phyloP scores from a whole-genome alignment of 1,140 invertebrate genomes.

The Anagrus nilaparvatae region DNA sequence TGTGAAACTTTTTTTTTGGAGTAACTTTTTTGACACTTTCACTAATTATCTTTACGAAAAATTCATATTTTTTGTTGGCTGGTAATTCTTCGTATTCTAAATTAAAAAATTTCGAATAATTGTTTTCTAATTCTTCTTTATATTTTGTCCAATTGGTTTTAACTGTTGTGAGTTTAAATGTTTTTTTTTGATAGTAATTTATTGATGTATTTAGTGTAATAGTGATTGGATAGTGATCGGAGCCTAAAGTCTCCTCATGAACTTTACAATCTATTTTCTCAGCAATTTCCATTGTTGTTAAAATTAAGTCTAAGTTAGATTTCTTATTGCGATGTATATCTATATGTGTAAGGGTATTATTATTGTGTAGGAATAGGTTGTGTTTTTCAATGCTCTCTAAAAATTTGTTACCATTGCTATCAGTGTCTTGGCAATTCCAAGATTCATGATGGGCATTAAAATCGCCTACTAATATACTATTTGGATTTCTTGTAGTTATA shows the following conservation, averaged over 20 bases:
- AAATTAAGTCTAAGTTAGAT: no score
- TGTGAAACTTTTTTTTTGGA: neutral
- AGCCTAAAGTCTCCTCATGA: neutral
- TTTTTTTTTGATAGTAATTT: neutral
- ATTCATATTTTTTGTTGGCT: neutral
- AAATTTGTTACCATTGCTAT: no score
- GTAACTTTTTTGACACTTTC: neutral
- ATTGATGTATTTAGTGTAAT: neutral
- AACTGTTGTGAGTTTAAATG: neutral
- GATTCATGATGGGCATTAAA: no score
- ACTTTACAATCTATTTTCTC: no score
- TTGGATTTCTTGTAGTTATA: no score
- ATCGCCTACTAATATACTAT: no score
- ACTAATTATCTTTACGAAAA: neutral
- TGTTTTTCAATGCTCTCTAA: no score
- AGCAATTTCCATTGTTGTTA: no score
- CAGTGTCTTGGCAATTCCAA: no score
- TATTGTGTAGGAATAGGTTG: no score
- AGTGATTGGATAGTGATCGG: neutral
- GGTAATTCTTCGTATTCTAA: neutral
- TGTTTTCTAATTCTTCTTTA: neutral
- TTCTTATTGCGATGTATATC: no score
- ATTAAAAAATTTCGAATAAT: neutral
- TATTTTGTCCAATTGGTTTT: constrained; percentile 2
- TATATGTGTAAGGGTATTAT: no score